Conservation (phyloP, 2,113 vertebrate genomes). For the Gambusia holbrooki region DNA sequence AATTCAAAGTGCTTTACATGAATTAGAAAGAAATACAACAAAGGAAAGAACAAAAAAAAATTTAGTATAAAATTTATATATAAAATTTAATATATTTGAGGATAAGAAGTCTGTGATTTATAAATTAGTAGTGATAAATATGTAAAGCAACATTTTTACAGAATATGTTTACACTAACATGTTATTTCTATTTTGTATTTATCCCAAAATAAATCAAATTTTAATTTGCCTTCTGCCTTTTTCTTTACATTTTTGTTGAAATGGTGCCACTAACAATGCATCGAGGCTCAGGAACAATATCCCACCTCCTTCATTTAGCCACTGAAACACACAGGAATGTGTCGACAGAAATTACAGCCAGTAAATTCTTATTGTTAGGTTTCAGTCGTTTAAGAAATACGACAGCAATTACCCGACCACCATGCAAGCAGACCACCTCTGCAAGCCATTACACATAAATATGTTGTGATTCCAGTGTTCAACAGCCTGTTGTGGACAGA, state of each 20-base stretch:
- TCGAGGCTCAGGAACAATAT: conserved; percentile 20
- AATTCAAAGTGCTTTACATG: no score
- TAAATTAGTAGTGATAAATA: no score
- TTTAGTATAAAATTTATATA: no score
- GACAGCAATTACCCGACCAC: conserved; percentile 68
- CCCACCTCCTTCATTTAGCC: conserved; percentile 7
- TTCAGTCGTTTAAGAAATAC: conserved; percentile 58
- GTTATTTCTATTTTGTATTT: not conserved
- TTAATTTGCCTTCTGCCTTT: not conserved
- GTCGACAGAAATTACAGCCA: conserved; percentile 22
- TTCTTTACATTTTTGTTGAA: conserved; percentile 1
- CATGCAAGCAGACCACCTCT: conserved; percentile 63
- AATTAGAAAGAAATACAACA: no score
- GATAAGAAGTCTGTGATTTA: no score
- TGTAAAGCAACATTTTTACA: not conserved
- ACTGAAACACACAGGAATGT: conserved; percentile 13
- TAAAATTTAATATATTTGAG: no score
- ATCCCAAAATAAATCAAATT: not conserved
- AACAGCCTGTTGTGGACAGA: conserved; percentile 67
- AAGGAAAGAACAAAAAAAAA: no score
- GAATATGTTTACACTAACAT: not conserved
- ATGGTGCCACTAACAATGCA: not conserved
- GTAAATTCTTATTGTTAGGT: conserved; percentile 52
- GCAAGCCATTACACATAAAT: conserved; percentile 70
- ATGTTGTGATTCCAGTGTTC: conserved; percentile 75